Base-by-base conservation (phyloP, 2,113 vertebrate genomes). In the Esox niger region DNA sequence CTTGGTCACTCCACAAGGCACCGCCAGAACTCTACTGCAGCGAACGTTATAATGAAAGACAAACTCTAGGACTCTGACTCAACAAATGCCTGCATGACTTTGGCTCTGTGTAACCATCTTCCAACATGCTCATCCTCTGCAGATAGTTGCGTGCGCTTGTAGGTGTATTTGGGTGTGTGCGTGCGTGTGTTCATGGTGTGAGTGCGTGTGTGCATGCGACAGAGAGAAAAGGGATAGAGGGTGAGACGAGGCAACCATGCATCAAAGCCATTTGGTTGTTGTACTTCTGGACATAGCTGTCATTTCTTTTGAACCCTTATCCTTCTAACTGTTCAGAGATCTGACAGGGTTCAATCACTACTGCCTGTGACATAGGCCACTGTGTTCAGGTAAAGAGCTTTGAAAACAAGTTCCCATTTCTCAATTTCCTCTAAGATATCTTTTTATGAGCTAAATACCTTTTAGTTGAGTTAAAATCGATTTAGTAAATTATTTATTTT, bases 71-170 rank as follows among this genome's bases (percentile, higher is more conserved):
- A 78, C 76, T 56, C 33, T 29, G 64, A 65, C 23, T 78, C 60
- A 30, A 66, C 56, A 62, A 78, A 72, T 78, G 70, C 84, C 79
- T 81, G 81, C 84, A 86, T 87, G 85, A 82, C 74, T 25, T 46
- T 2, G 73, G 71, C 79, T 83, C 78, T 76, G 77, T 80, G 70
- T 62, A 82, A 64, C 65, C 57, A 79, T 81, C 74, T 27, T 6
- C 63, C 70, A 43, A 43, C 38, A 10, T 43, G 38, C n/a, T 72
- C 26, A 69, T 76, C 74, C 47, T 77, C 74, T 73, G 70, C 72
- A 77, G 71, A 80, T 63, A 56, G 66, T 78, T 74, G 71, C 74
- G 70, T 61, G 30, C 69, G n/a, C 78, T 75, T 66, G 66, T 62
- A 23, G 29, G 59, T 74, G 64, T 56, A 64, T 66, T 31, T 62